Evolutionary conservation across 2,888 invertebrate genomes (phyloP), one percentile per base, ranked within the genome.

Genomic region (Nemoura dubitans): DNA sequence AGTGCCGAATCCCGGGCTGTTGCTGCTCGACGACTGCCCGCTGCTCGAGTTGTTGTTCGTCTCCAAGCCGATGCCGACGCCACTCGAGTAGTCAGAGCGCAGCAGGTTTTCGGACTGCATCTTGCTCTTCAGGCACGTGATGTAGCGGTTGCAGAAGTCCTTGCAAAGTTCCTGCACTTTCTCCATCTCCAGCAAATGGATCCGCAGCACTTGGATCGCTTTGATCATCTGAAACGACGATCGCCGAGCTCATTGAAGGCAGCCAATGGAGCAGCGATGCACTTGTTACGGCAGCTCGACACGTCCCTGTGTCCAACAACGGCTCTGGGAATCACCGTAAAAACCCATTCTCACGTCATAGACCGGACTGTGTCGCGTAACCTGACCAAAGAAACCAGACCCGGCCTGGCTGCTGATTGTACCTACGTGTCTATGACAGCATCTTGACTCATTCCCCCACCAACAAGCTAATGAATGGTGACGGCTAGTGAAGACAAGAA

Each of bases 101-200:
- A 97, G 92, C 85, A 97, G 92, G 91, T 97, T 97, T 90, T 97
- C 97, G 90, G 96, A 97, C 92, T 97, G 97, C 97, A 97, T 97
- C 92, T 97, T 95, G 88, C 96, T 96, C 91, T 97, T 97, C 89
- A 98, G 93, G 91, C 97, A 97, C 83, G 97, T 96, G 89, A 96
- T 98, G 93, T 98, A 98, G 86, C 98, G 94, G 89, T 96, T 96
- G 93, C 98, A 98, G 93, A 98, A 98, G 93, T 98, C 98, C 90
- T 97, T 96, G 92, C 98, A 98, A 90, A 98, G 91, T 92, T 98
- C 98, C 92, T 98, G 97, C 25, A 98, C 98, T 92, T 98, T 98
- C 92, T 98, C 97, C 91, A 98, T 92, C 91, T 98, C 98, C 89
- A 98, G 92, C 84, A 98, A 93, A 91, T 98, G 98, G 91, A 98